Percentiles rank a stretch among this genome's conserved stretches.
These are phyloP conservation scores for Redunca redunca DNA, from an alignment of 2,113 vertebrate species.

Conservation along the genomic window DNA sequence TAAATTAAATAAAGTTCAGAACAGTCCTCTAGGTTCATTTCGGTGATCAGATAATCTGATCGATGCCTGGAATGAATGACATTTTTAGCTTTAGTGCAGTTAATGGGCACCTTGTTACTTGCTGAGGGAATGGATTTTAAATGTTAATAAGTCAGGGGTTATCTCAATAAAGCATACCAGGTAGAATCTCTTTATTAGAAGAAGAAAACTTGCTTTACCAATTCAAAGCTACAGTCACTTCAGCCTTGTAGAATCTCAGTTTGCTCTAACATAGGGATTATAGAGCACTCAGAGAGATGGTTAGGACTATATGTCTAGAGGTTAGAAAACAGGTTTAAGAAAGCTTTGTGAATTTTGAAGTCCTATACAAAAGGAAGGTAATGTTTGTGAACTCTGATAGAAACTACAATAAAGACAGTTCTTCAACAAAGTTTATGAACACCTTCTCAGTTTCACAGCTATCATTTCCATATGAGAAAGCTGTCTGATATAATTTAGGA, in stretches of 20 bases:
- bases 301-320: neutral
- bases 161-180: neutral
- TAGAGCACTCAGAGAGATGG: neutral
- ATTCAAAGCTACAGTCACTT: neutral
- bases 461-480: neutral
- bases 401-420: neutral
- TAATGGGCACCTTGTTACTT: neutral
- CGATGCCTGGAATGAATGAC: neutral
- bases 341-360: neutral
- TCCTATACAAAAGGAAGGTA: neutral
- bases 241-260: neutral
- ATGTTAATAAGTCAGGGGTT: neutral
- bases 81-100: constrained; percentile 2
- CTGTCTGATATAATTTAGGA: neutral
- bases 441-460: neutral
- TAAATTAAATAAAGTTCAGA: neutral
- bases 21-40: neutral
- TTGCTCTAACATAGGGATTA: neutral
- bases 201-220: neutral
- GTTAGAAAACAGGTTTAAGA: neutral
- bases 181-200: constrained; percentile 1
- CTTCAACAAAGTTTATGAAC: neutral
- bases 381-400: neutral
- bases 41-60: neutral
- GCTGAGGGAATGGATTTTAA: constrained; percentile 1